Evolutionary conservation across 2,797 vertebrate species (phyloP).

Genomic region (Pseudochirops cupreus): DNA sequence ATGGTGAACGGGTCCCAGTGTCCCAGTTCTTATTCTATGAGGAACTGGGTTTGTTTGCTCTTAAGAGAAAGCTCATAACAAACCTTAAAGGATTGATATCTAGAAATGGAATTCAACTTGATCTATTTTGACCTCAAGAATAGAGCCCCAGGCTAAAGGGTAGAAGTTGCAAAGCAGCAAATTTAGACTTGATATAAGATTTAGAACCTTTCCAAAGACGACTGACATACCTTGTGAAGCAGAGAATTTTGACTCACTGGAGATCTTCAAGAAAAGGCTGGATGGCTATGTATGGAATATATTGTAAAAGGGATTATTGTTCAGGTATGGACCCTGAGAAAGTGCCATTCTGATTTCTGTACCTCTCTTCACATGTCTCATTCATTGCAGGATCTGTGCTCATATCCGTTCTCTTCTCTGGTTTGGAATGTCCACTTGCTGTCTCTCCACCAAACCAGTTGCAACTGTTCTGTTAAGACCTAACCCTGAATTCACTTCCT

Average conservation of each 20-base stretch:
- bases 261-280: background rate
- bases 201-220: background rate
- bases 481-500: background rate
- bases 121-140: background rate
- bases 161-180: background rate
- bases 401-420: background rate
- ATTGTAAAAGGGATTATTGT: background rate
- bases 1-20: background rate
- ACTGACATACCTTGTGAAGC: background rate
- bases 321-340: background rate
- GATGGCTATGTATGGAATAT: background rate
- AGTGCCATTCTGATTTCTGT: background rate
- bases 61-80: background rate
- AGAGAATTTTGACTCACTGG: background rate
- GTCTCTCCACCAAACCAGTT: background rate
- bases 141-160: background rate
- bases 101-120: background rate
- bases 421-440: background rate
- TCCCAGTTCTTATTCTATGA: background rate
- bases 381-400: background rate
- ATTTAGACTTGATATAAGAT: background rate
- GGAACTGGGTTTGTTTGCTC: background rate
- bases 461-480: background rate
- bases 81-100: background rate
- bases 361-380: background rate